Conservation (phyloP, 2,888 invertebrate genomes). For the Pachycephus smyrnensis region DNA sequence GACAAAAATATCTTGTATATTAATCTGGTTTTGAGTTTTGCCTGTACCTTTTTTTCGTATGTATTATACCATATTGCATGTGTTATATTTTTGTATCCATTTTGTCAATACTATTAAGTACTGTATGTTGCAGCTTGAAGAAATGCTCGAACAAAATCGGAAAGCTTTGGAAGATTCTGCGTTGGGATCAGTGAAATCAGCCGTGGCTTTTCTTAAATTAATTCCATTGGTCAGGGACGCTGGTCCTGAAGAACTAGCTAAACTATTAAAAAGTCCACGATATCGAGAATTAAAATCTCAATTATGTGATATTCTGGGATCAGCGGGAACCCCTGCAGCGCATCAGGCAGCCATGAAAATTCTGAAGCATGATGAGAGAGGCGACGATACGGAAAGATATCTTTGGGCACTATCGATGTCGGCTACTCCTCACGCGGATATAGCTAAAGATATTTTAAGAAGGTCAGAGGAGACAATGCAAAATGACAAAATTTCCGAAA, state of each 20-base stretch:
- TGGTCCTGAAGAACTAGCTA: constrained; percentile 72
- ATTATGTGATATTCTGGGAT: constrained; percentile 78
- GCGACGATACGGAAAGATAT: constrained; percentile 78
- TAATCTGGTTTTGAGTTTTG: no score
- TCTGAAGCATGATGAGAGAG: constrained; percentile 70
- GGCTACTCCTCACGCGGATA: constrained; percentile 72
- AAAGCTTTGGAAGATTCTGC: constrained; percentile 70
- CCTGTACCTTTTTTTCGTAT: no score
- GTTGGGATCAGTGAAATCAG: constrained; percentile 75
- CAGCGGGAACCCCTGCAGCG: constrained; percentile 76
- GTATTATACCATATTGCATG: no score
- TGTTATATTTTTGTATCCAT: background rate
- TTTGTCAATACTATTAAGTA: background rate
- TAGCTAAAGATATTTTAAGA: constrained; percentile 69
- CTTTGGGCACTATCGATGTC: constrained; percentile 79
- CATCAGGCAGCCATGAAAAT: constrained; percentile 78
- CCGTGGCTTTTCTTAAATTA: constrained; percentile 75
- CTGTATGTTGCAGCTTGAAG: constrained; percentile 67
- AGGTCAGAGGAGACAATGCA: constrained; percentile 68
- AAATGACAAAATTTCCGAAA: constrained; percentile 75
- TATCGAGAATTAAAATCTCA: constrained; percentile 74
- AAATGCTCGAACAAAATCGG: constrained; percentile 69
- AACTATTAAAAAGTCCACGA: constrained; percentile 71
- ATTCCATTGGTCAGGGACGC: constrained; percentile 73
- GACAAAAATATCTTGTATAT: background rate